These are phyloP conservation scores for Pandemis cinnamomeana DNA, from an alignment of 2,888 invertebrate genomes.

Conservation along the genomic window DNA sequence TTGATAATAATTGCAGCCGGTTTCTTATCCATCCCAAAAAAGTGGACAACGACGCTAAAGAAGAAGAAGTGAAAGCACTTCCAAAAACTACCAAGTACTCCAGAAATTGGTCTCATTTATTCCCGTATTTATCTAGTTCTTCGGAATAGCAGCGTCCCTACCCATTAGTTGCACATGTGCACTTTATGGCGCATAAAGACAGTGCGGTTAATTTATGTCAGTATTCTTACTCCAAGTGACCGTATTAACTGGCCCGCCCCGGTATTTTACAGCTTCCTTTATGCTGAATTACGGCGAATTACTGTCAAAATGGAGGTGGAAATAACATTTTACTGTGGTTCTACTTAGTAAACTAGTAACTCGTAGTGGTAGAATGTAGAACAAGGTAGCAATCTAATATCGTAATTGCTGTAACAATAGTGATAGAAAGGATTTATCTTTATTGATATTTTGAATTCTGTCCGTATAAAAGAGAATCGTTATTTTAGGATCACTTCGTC, in stretches of 20 bases:
- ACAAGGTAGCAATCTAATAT: too few relatives aligned
- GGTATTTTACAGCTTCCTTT: conserved; percentile 6
- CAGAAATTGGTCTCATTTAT: background rate
- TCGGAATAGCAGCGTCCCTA: background rate
- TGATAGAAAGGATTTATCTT: too few relatives aligned
- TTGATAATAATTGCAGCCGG: too few relatives aligned
- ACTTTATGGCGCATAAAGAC: conserved; percentile 14
- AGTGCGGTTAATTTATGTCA: background rate
- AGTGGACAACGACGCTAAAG: too few relatives aligned
- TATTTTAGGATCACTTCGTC: too few relatives aligned
- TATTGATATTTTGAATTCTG: too few relatives aligned
- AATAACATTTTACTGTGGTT: background rate
- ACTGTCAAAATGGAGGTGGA: conserved; percentile 5
- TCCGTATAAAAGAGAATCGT: too few relatives aligned
- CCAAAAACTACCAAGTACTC: too few relatives aligned
- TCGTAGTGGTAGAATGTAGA: too few relatives aligned
- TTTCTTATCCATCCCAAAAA: too few relatives aligned
- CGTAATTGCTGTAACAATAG: too few relatives aligned
- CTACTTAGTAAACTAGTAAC: background rate
- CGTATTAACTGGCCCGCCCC: background rate
- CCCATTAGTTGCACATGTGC: conserved; percentile 14
- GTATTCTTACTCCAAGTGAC: conserved; percentile 4
- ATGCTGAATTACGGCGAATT: background rate
- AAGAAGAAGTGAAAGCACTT: too few relatives aligned
- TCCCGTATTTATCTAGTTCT: background rate